Evolutionary conservation across 2,113 vertebrate species (phyloP), one percentile per base, ranked within the genome.

Genomic region (Nannospalax galili): DNA sequence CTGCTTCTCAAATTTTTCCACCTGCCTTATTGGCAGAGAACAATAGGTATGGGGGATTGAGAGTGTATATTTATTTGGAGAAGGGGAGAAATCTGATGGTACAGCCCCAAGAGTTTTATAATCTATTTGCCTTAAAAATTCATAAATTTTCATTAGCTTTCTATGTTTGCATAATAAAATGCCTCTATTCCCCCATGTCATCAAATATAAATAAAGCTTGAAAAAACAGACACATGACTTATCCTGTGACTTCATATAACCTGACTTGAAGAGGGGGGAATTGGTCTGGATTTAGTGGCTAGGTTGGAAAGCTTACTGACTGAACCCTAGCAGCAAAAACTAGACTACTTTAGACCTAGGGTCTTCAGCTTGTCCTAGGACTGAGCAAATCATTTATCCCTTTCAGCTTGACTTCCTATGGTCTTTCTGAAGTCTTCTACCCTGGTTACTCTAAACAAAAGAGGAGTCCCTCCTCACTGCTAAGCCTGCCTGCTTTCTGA

Each of bases 111-210:
- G 4, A 69, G 37, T 87, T 94, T 88, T 75, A 85, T 35, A 64
- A 92, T 79, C 56, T 88, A 75, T 86, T 88, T 92, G 79, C 45
- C 64, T 92, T 79, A 42, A 93, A 93, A 92, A 86, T 78, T 79
- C 40, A 45, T 56, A 58, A 65, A 62, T 60, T 80, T 81, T 79
- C 37, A 79, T 79, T 90, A 92, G 77, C 11, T 30, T 80, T 84
- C 3, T 48, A 88, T 74, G 62, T 52, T 94, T 91, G 65, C 82
- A 73, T 48, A 88, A 91, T 92, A 88, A 81, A 93, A 78, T 67
- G 14, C 69, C 80, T 94, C 90, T 92, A 93, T 16, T 74, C 26
- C 17, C n/a, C n/a, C n/a, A 90, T 73, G 30, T 93, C 28, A 92
- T 92, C 80, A 81, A 90, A 80, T 56, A 69, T 30, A 90, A 79